A percentile compares a stretch with the other conserved stretches of the same genome.
Evolutionary conservation across 2,113 vertebrate genomes (phyloP).

Genomic region (Brachypodius melanocephalos): DNA sequence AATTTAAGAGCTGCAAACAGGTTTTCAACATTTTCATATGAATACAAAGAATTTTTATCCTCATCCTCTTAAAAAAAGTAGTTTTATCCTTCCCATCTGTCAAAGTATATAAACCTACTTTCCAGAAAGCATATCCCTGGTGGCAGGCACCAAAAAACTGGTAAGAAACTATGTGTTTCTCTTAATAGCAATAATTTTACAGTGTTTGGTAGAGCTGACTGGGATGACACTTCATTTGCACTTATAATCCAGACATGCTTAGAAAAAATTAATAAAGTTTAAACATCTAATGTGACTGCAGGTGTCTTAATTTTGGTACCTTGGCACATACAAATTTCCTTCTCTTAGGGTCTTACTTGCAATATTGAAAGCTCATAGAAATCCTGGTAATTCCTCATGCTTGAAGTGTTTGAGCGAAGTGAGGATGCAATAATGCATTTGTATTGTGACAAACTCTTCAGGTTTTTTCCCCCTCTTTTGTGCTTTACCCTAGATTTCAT

Average conservation of each 20-base stretch:
- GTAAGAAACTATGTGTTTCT: neutral
- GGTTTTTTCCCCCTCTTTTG: neutral
- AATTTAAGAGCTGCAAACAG: conserved; percentile 36
- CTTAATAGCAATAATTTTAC: neutral
- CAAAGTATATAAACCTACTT: neutral
- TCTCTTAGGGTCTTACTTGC: neutral
- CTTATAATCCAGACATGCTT: neutral
- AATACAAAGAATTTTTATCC: neutral
- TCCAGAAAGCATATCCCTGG: neutral
- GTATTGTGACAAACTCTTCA: neutral
- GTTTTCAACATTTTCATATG: conserved; percentile 9
- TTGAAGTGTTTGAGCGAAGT: neutral
- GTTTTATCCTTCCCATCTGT: neutral
- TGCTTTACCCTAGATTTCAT: neutral
- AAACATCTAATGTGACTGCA: neutral
- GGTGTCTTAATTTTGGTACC: neutral
- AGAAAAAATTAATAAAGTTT: neutral
- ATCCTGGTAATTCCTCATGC: neutral
- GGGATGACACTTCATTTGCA: neutral
- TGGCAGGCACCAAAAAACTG: neutral
- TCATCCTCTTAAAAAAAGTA: neutral
- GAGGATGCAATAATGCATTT: neutral
- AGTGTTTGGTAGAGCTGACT: neutral
- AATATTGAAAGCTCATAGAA: neutral
- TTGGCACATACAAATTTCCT: neutral